Evolutionary conservation across 1,140 invertebrate genomes (phyloP).

Genomic region (Neelides sp.): DNA sequence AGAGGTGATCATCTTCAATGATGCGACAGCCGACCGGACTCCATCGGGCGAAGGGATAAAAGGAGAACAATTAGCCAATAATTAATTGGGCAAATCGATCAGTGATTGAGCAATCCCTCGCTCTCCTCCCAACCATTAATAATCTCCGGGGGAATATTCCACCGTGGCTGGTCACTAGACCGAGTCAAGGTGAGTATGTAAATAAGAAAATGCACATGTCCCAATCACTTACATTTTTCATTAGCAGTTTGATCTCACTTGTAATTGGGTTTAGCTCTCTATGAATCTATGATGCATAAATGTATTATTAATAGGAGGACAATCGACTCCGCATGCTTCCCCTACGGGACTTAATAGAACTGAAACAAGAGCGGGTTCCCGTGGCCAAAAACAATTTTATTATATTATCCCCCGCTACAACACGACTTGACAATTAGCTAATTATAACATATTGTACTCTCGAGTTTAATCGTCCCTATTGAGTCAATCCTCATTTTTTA

Average conservation of each 20-base stretch:
- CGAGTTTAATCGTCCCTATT: no score
- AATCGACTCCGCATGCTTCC: no score
- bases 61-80: conserved; percentile 17
- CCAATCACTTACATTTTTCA: background rate
- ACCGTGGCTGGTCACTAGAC: background rate
- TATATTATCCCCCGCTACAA: no score
- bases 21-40: conserved; percentile 7
- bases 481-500: no score
- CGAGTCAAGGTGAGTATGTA: background rate
- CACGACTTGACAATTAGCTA: no score
- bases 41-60: conserved; percentile 1
- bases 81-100: conserved; percentile 15
- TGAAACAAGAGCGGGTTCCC: no score
- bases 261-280: background rate
- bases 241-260: background rate
- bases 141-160: no score
- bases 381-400: no score
- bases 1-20: conserved; percentile 10
- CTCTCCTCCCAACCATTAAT: no score
- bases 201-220: conserved; percentile 1
- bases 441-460: no score
- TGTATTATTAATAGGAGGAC: no score
- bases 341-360: no score
- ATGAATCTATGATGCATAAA: background rate
- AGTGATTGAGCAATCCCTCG: conserved; percentile 9